phyloP scores from a whole-genome alignment of 1,140 invertebrate genomes.

The Zaprionus vittiger region DNA sequence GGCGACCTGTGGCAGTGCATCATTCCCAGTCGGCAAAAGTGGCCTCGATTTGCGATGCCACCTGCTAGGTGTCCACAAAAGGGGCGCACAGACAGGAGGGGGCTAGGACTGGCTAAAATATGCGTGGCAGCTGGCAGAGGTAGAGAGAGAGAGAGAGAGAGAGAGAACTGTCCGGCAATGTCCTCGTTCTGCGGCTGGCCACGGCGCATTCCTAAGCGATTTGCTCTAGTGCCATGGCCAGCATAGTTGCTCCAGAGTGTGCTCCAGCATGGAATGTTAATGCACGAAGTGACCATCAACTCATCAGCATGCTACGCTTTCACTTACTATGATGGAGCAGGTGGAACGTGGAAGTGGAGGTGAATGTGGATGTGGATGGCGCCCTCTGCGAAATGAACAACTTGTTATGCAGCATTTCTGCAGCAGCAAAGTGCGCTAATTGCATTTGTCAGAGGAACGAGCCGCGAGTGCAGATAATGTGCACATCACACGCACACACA shows the following conservation, averaged over 20 bases:
- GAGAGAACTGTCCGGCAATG: not conserved
- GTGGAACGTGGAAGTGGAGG: not conserved
- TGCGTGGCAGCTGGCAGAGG: conserved; percentile 30
- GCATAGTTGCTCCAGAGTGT: not conserved
- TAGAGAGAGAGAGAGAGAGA: too few species aligned
- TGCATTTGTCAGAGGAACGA: conserved; percentile 6
- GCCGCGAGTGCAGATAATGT: conserved; percentile 4
- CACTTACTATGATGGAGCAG: not conserved
- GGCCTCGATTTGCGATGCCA: conserved; percentile 25
- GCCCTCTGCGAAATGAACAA: conserved; percentile 3
- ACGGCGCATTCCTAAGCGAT: conserved; percentile 43
- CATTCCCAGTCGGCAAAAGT: conserved; percentile 16
- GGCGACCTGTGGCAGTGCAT: conserved; percentile 9
- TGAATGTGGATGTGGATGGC: not conserved
- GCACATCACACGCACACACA: not conserved
- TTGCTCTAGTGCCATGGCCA: conserved; percentile 15
- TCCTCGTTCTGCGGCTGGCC: conserved; percentile 16
- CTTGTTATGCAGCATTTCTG: conserved; percentile 5
- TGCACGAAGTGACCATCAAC: conserved; percentile 22
- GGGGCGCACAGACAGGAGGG: not conserved
- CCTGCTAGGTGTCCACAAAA: conserved; percentile 6
- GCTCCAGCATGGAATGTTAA: conserved; percentile 35
- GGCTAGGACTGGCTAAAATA: conserved; percentile 24
- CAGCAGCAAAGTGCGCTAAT: conserved; percentile 12
- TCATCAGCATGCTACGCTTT: conserved; percentile 5